Evolutionary conservation across 2,888 invertebrate genomes (phyloP).

Genomic region (Eilema depressum): DNA sequence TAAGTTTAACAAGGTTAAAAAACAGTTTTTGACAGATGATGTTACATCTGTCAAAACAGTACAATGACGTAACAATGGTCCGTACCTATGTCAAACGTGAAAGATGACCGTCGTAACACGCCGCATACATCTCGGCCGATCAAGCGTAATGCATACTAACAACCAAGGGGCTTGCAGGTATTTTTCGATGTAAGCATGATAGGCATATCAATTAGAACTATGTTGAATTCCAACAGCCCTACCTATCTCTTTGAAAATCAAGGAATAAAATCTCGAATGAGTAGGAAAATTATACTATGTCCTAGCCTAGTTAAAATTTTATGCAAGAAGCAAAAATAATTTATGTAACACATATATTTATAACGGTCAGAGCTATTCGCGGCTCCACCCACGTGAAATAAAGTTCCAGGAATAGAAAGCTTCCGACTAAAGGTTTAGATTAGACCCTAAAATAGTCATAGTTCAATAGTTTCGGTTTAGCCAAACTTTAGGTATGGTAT

Average conservation of each 20-base stretch:
- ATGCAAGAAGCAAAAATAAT: too few relatives aligned
- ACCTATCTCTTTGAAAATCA: neutral
- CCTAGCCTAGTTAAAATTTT: too few relatives aligned
- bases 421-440: too few relatives aligned
- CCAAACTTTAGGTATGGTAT: too few relatives aligned
- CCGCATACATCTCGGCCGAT: constrained; percentile 20
- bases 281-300: neutral
- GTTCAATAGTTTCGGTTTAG: too few relatives aligned
- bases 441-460: too few relatives aligned
- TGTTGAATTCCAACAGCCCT: neutral
- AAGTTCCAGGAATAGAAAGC: too few relatives aligned
- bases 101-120: constrained; percentile 27
- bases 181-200: constrained; percentile 3
- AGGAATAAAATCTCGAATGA: neutral
- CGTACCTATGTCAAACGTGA: constrained; percentile 33
- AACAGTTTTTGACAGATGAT: constrained; percentile 22
- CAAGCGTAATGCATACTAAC: constrained; percentile 38
- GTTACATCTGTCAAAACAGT: too few relatives aligned
- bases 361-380: too few relatives aligned
- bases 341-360: too few relatives aligned
- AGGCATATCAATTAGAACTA: neutral
- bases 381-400: too few relatives aligned
- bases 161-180: constrained; percentile 16
- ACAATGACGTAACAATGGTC: constrained; percentile 24
- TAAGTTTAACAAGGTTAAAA: constrained; percentile 26